Percentiles rank a stretch among this genome's conserved stretches.
Evolutionary conservation across 2,888 invertebrate species (phyloP).

Genomic region (Sesia apiformis): DNA sequence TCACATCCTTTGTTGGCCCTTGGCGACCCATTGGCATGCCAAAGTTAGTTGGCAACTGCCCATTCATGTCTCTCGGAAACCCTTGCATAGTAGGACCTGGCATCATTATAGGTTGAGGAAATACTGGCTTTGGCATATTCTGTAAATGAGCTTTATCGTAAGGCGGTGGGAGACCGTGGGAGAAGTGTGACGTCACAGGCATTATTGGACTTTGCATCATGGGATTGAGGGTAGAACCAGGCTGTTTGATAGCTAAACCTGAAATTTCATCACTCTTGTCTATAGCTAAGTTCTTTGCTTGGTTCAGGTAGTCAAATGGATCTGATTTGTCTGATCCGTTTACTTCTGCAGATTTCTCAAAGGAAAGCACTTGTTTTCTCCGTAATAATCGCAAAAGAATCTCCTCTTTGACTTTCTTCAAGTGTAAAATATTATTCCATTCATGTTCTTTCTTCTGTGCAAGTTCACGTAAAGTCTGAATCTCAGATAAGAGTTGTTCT

Average conservation of each 20-base stretch:
- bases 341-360: constrained; percentile 53
- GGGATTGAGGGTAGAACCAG: constrained; percentile 37
- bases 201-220: constrained; percentile 50
- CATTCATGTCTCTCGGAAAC: constrained; percentile 68
- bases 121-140: constrained; percentile 56
- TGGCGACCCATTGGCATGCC: constrained; percentile 77
- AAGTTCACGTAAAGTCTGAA: constrained; percentile 81
- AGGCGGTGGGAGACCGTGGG: constrained; percentile 55
- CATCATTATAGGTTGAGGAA: constrained; percentile 56
- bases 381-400: constrained; percentile 81
- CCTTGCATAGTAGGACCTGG: constrained; percentile 48
- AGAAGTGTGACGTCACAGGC: constrained; percentile 53
- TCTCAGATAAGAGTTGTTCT: constrained; percentile 78
- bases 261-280: constrained; percentile 68
- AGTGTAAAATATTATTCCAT: constrained; percentile 87
- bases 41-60: constrained; percentile 70
- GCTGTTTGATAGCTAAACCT: constrained; percentile 54
- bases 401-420: constrained; percentile 90
- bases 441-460: constrained; percentile 88
- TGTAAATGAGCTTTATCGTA: constrained; percentile 64
- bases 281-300: constrained; percentile 57
- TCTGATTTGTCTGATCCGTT: constrained; percentile 52
- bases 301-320: constrained; percentile 59
- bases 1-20: constrained; percentile 86
- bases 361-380: constrained; percentile 77